These are phyloP conservation scores for Nesidiocoris tenuis DNA, from an alignment of 2,888 invertebrate genomes.

Conservation along the genomic window DNA sequence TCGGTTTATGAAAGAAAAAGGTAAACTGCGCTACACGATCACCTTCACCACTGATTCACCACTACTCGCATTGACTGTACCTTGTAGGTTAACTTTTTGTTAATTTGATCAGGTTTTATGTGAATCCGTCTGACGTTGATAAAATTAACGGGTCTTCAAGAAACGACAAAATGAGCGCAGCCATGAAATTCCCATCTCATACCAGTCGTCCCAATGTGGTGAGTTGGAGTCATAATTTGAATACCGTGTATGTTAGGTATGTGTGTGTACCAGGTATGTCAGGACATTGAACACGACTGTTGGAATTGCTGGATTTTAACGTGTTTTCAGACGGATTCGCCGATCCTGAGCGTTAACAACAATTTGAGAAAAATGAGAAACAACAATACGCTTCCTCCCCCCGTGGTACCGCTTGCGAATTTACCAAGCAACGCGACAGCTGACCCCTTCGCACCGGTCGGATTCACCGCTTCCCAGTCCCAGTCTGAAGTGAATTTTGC, in stretches of 20 bases:
- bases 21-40: no score
- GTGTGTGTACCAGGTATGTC: no score
- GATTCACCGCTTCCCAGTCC: slow-evolving; percentile 26
- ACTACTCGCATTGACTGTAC: background rate
- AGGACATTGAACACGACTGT: no score
- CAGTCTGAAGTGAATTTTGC: slow-evolving; percentile 58
- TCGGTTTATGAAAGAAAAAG: slow-evolving; percentile 94
- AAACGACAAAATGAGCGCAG: background rate
- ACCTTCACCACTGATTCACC: background rate
- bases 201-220: background rate
- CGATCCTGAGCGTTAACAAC: slow-evolving; percentile 31
- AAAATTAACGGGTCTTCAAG: slow-evolving; percentile 11
- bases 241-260: no score
- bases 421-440: slow-evolving; percentile 13
- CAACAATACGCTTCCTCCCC: slow-evolving; percentile 32
- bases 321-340: slow-evolving; percentile 18
- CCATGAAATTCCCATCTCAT: background rate
- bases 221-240: no score
- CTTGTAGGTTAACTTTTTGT: no score
- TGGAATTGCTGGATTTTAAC: no score
- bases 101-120: slow-evolving; percentile 55
- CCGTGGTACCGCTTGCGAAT: slow-evolving; percentile 15
- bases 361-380: slow-evolving; percentile 39
- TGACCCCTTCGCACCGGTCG: slow-evolving; percentile 47
- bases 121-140: slow-evolving; percentile 55